Evolutionary conservation across 2,888 invertebrate species (phyloP).

Genomic region (Caenorhabditis sp.): DNA sequence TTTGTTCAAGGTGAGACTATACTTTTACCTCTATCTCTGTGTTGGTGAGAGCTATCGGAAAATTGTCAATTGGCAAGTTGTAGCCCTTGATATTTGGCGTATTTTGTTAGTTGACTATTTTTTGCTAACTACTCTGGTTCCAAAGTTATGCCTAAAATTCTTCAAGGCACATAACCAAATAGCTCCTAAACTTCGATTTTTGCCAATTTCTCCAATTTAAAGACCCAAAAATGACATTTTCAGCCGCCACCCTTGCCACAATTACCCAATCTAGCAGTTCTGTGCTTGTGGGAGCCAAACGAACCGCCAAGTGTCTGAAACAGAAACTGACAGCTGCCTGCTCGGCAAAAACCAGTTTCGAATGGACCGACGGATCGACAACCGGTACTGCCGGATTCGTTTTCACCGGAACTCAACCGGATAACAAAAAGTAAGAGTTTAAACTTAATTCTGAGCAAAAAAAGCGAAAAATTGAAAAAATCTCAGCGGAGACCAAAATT

Average conservation of each 20-base stretch:
- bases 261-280: background rate
- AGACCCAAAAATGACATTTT: background rate
- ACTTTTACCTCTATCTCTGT: too few species aligned
- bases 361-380: slow-evolving; percentile 13
- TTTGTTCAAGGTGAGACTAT: too few species aligned
- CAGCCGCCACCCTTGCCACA: background rate
- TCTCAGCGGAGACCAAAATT: too few species aligned
- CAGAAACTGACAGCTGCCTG: background rate
- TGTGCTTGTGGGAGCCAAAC: background rate
- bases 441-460: background rate
- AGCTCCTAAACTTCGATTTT: too few species aligned
- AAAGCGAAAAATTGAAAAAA: too few species aligned
- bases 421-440: background rate
- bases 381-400: slow-evolving; percentile 3
- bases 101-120: too few species aligned
- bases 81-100: too few species aligned
- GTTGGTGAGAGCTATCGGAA: too few species aligned
- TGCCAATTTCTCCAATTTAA: too few species aligned
- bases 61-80: too few species aligned
- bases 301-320: background rate
- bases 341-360: background rate
- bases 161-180: background rate
- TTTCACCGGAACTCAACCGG: background rate
- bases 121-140: too few species aligned
- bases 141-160: too few species aligned